phyloP scores from a whole-genome alignment of 2,113 vertebrate genomes.

The Paedocypris sp. region DNA sequence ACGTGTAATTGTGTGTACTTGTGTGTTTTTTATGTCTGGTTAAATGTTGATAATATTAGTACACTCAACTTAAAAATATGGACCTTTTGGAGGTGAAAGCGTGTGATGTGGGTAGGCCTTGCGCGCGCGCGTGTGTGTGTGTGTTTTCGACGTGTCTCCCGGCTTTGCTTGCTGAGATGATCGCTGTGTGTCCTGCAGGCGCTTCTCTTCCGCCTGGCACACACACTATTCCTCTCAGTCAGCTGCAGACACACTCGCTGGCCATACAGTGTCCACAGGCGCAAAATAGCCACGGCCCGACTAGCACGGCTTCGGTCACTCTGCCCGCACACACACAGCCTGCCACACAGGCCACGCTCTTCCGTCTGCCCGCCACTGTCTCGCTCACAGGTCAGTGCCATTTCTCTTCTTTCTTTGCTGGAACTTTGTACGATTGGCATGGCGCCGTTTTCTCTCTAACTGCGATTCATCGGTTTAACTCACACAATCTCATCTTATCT shows the following conservation, averaged over 20 bases:
- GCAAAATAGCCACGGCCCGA: slow-evolving; percentile 19
- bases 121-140: background rate
- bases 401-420: background rate
- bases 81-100: no score
- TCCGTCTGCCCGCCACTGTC: slow-evolving; percentile 55
- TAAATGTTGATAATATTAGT: no score
- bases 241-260: slow-evolving; percentile 53
- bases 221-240: slow-evolving; percentile 60
- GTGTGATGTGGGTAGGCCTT: background rate
- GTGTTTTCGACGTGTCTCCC: background rate
- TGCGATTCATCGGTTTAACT: background rate
- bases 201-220: slow-evolving; percentile 53
- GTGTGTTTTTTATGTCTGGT: no score
- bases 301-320: background rate
- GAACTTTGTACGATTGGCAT: background rate
- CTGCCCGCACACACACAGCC: slow-evolving; percentile 45
- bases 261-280: slow-evolving; percentile 52
- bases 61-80: no score
- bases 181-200: slow-evolving; percentile 46
- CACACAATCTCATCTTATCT: no score
- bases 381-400: slow-evolving; percentile 58
- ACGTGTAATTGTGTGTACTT: no score
- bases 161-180: slow-evolving; percentile 13
- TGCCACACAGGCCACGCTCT: slow-evolving; percentile 53
- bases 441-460: background rate